Evolutionary conservation across 2,113 vertebrate species (phyloP).

Genomic region (Oreotrochilus melanogaster): DNA sequence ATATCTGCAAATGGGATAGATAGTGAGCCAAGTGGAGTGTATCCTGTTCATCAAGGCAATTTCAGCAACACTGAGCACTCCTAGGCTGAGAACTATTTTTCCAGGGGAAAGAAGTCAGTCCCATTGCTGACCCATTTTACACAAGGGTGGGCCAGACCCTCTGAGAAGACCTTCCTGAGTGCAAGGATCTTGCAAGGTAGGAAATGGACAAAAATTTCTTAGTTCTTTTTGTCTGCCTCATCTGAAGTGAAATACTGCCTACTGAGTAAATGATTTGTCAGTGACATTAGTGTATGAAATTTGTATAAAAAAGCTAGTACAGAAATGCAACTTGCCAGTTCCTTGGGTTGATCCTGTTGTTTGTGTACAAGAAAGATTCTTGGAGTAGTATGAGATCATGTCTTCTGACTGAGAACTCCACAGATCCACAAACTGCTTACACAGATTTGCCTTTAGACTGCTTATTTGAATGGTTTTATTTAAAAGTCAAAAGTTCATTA

Average conservation of each 20-base stretch:
- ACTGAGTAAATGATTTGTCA: neutral
- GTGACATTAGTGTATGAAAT: neutral
- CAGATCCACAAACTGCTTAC: neutral
- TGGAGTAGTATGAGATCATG: accelerated
- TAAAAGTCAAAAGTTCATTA: neutral
- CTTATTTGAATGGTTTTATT: neutral
- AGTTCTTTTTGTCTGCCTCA: neutral
- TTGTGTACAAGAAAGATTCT: neutral
- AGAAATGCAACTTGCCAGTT: neutral
- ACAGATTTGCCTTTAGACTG: neutral
- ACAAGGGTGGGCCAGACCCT: neutral
- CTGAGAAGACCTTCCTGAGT: neutral
- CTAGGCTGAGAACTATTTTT: neutral
- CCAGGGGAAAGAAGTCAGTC: neutral
- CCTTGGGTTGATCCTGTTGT: neutral
- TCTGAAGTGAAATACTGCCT: neutral
- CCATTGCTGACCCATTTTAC: neutral
- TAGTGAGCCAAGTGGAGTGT: neutral
- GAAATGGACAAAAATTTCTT: neutral
- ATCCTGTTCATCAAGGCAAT: neutral
- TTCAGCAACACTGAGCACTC: neutral
- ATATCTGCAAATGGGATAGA: neutral
- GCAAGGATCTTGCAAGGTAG: neutral
- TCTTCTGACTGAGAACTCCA: neutral
- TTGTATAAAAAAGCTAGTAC: neutral